phyloP scores from a whole-genome alignment of 2,888 invertebrate species.

The Meloe dianella region DNA sequence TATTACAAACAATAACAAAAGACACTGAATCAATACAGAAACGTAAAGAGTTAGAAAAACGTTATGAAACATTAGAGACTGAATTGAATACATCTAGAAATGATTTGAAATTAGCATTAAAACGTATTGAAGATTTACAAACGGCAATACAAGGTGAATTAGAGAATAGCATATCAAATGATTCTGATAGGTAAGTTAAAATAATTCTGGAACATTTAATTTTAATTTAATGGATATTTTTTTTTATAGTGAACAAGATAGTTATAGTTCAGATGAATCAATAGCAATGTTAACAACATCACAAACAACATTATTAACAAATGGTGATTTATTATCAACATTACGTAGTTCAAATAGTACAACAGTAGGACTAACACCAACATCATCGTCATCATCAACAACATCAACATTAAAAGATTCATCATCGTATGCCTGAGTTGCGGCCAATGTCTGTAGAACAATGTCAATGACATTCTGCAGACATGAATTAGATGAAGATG shows the following conservation, averaged over 20 bases:
- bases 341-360: conserved; percentile 53
- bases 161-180: conserved; percentile 70
- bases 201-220: no score
- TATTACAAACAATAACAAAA: conserved; percentile 70
- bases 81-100: conserved; percentile 74
- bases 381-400: background rate
- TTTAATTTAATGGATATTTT: conserved; percentile 37
- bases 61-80: conserved; percentile 72
- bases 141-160: conserved; percentile 90
- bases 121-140: conserved; percentile 90
- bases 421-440: conserved; percentile 59
- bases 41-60: conserved; percentile 77
- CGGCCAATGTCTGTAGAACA: conserved; percentile 57
- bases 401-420: conserved; percentile 42
- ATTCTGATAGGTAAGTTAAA: conserved; percentile 72
- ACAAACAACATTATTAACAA: conserved; percentile 53
- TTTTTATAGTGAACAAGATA: conserved; percentile 68
- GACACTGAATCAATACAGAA: conserved; percentile 78
- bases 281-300: conserved; percentile 66
- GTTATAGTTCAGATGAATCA: conserved; percentile 71
- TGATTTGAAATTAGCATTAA: conserved; percentile 86
- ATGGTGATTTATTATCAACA: conserved; percentile 36
- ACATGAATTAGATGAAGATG: conserved; percentile 33
- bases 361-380: conserved; percentile 21
- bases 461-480: conserved; percentile 58